Evolutionary conservation across 2,113 vertebrate species (phyloP), one percentile per base, ranked within the genome.

Genomic region (Datnioides undecimradiatus): DNA sequence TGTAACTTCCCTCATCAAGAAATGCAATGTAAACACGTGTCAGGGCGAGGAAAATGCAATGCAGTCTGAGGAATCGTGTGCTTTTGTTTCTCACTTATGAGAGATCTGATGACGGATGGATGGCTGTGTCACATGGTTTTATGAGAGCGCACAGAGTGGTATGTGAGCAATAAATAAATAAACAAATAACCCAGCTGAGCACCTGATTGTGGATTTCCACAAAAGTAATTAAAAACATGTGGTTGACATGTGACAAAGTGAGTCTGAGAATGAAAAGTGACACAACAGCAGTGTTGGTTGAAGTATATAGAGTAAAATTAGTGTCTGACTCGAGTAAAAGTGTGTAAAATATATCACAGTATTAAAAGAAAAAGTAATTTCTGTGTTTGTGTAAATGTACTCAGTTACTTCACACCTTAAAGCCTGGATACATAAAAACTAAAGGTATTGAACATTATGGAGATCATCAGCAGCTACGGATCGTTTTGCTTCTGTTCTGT

Each of bases 81-180:
- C 5, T 66, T 73, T 23, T 43, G 49, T 73, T 73, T 64, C 38
- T 60, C 40, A 52, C 4, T 1, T 23, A 65, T 19, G 19, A 73
- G 31, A 65, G 31, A 27, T 52, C 23, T 51, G 63, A 65, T 13
- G 31, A 45, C 10, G 23, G 6, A 38, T 57, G 29, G 25, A 27
- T 74, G n/a, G n/a, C n/a, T n/a, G n/a, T n/a, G n/a, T n/a, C n/a
- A n/a, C n/a, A n/a, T n/a, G n/a, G n/a, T n/a, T n/a, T n/a, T n/a
- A n/a, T n/a, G n/a, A n/a, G n/a, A n/a, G n/a, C n/a, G n/a, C n/a
- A n/a, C n/a, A n/a, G n/a, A n/a, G n/a, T n/a, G n/a, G n/a, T n/a
- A n/a, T n/a, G n/a, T n/a, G n/a, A n/a, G n/a, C n/a, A n/a, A n/a
- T n/a, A n/a, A n/a, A n/a, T n/a, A n/a, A n/a, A n/a, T n/a, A n/a